Base-by-base conservation (phyloP, 2,888 invertebrate genomes). In the Agriopis marginaria region DNA sequence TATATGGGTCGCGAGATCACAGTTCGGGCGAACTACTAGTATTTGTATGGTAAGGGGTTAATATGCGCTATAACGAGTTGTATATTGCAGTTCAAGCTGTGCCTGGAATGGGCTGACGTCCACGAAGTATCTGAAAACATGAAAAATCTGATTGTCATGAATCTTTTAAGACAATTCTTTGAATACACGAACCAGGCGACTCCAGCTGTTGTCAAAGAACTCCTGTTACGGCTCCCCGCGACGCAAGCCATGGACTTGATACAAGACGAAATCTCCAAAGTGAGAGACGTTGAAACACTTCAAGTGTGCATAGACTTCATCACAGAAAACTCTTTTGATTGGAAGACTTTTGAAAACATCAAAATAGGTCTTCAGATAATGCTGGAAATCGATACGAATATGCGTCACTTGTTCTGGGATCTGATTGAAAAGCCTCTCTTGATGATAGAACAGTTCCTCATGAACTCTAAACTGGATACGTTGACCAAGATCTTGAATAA, bases 371-470 rank as follows among this genome's bases (percentile, higher is more conserved):
- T 97, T n/a, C 95, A 95, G 80, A 96, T 97, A 69, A 94, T 97
- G 83, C 89, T 95, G 0, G 95, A 95, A 78, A 93, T 97, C 64
- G 95, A 95, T 7, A 66, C 80, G 0, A 91, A 89, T 55, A 95
- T 96, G 82, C 95, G 96, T 64, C 88, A 92, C 17, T 89, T 95
- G 49, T 95, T 97, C 71, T 95, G 96, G 94, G 95, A 96, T 75
- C 85, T 97, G 32, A 94, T 97, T 23, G 95, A 95, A 58, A 95
- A 95, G 74, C 98, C 98, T 0, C 84, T 97, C 51, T 88, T 97
- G 5, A 96, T 98, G 81, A 92, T 98, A 9, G 98, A 98, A 83
- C 97, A 98, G 84, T 94, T 98, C 63, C 86, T 98, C 11, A 98
- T 98, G 98, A 98, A 98, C 83, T 96, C 96, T 0, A 97, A 96